A percentile compares a stretch with the other conserved stretches of the same genome.
These are phyloP conservation scores for Pseudomyrmex pallidus DNA, from an alignment of 1,140 invertebrate genomes.

Conservation along the genomic window DNA sequence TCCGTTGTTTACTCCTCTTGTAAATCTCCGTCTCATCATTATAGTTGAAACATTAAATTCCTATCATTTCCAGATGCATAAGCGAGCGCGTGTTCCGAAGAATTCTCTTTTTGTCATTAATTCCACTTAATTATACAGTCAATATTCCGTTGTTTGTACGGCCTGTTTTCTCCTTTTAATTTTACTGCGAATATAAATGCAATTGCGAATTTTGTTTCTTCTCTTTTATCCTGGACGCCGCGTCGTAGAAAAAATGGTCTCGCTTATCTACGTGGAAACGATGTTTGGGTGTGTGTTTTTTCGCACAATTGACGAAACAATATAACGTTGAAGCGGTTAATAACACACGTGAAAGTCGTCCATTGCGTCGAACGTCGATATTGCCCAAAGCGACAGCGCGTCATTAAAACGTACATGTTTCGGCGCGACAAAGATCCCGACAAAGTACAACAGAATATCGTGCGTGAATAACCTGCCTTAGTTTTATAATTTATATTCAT, in stretches of 20 bases:
- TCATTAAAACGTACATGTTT: not conserved
- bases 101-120: not conserved
- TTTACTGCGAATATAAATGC: not conserved
- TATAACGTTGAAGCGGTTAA: constrained; percentile 26
- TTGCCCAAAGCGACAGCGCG: constrained; percentile 17
- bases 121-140: constrained; percentile 34
- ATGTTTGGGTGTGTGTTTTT: constrained; percentile 21
- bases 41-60: constrained; percentile 32
- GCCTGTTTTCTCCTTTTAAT: not conserved
- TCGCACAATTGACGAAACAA: constrained; percentile 24
- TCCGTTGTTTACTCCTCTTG: not conserved
- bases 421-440: not conserved
- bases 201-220: not conserved
- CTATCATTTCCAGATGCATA: constrained; percentile 48
- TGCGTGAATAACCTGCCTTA: not conserved
- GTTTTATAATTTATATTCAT: not conserved
- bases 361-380: constrained; percentile 41
- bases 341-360: constrained; percentile 30
- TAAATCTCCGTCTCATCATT: constrained; percentile 20
- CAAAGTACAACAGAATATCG: not conserved
- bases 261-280: constrained; percentile 52
- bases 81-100: constrained; percentile 41
- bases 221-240: not conserved
- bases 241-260: constrained; percentile 17
- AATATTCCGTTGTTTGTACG: not conserved